These are phyloP conservation scores for Cataglyphis rosenhaueri DNA, from an alignment of 2,888 invertebrate species.

Conservation along the genomic window DNA sequence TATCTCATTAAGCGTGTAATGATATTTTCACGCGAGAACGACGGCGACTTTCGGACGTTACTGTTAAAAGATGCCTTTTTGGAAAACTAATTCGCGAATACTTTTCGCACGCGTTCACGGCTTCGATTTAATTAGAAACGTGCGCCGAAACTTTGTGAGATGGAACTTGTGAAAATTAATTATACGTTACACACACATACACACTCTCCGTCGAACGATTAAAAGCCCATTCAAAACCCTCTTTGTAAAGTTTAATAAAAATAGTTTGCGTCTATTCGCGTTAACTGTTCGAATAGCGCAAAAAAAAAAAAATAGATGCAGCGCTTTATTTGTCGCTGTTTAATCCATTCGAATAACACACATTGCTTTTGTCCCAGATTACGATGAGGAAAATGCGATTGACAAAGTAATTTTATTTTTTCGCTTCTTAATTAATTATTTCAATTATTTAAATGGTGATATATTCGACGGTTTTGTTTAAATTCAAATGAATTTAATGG, in stretches of 20 bases:
- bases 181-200: conserved; percentile 40
- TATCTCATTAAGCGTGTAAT: conserved; percentile 6
- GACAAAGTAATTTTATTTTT: not conserved
- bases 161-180: conserved; percentile 54
- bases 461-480: not conserved
- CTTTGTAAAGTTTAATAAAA: conserved; percentile 43
- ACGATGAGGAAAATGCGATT: not conserved
- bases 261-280: conserved; percentile 43
- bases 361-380: conserved; percentile 22
- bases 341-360: conserved; percentile 24
- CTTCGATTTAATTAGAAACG: conserved; percentile 49
- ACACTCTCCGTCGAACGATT: conserved; percentile 31
- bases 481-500: not conserved
- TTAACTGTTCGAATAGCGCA: conserved; percentile 29
- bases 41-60: conserved; percentile 11
- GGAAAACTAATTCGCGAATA: conserved; percentile 48
- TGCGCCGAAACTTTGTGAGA: conserved; percentile 45
- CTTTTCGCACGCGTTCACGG: conserved; percentile 30
- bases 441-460: not conserved
- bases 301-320: not conserved
- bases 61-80: conserved; percentile 26
- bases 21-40: conserved; percentile 7
- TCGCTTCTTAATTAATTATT: conserved; percentile 17
- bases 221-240: conserved; percentile 46
- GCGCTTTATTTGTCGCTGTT: conserved; percentile 37